Conservation (phyloP, 2,888 invertebrate genomes). For the Sussaba pulchella region DNA sequence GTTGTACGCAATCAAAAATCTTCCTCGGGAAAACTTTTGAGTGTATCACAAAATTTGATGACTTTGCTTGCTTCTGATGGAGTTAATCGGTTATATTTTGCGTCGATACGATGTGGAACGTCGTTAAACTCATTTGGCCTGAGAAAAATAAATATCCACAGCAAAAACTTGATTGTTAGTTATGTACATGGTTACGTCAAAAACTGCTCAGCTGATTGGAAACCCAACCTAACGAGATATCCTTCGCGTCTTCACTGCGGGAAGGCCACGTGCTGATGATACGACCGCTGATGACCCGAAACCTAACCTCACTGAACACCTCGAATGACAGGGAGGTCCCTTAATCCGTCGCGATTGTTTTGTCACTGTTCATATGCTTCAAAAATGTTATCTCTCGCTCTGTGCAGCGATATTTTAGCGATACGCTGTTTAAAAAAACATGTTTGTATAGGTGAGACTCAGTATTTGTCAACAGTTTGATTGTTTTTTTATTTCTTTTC, state of each 20-base stretch:
- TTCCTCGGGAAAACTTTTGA: too few relatives aligned
- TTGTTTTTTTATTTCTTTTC: neutral
- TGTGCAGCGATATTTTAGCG: slow-evolving; percentile 77
- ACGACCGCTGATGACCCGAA: neutral
- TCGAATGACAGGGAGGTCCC: neutral
- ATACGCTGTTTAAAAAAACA: slow-evolving; percentile 73
- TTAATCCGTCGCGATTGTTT: neutral
- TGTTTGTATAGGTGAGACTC: slow-evolving; percentile 78
- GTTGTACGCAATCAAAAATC: neutral
- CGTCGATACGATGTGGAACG: neutral
- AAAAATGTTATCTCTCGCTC: slow-evolving; percentile 61
- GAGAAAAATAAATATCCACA: neutral
- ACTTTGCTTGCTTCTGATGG: too few relatives aligned
- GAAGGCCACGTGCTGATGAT: slow-evolving; percentile 3
- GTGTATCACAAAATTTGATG: neutral
- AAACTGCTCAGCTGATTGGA: slow-evolving; percentile 31
- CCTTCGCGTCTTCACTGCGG: neutral
- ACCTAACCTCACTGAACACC: slow-evolving; percentile 49
- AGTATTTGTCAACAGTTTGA: slow-evolving; percentile 16
- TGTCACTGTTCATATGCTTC: neutral
- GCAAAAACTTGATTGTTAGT: slow-evolving; percentile 2
- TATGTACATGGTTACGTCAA: slow-evolving; percentile 18
- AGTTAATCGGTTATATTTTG: neutral
- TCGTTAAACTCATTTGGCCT: neutral
- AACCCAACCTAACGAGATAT: neutral